phyloP scores from a whole-genome alignment of 2,888 invertebrate species.

The Tiliacea aurago region DNA sequence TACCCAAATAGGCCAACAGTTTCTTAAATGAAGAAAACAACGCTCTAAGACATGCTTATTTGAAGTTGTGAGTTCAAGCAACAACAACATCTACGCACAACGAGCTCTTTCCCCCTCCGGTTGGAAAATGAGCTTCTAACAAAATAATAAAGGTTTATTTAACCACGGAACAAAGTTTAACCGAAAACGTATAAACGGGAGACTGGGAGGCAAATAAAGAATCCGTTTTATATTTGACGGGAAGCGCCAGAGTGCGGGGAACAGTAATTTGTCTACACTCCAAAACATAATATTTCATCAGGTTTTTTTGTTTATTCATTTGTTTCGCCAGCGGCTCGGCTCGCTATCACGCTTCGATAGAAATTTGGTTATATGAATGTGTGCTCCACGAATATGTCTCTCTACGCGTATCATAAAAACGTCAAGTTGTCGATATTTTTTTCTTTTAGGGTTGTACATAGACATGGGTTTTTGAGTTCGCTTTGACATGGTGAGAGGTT shows the following conservation, averaged over 20 bases:
- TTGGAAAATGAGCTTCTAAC: conserved; percentile 68
- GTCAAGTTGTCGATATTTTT: conserved; percentile 50
- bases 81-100: conserved; percentile 30
- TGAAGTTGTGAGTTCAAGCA: conserved; percentile 6
- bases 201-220: conserved; percentile 65
- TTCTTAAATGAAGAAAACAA: conserved; percentile 11
- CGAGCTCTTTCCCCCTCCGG: conserved; percentile 47
- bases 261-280: conserved; percentile 66
- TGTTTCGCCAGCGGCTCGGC: conserved; percentile 57
- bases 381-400: conserved; percentile 48
- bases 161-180: conserved; percentile 66
- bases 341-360: conserved; percentile 67
- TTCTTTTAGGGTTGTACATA: conserved; percentile 32
- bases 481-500: conserved; percentile 48
- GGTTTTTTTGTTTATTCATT: conserved; percentile 64
- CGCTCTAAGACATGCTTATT: conserved; percentile 6
- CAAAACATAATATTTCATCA: conserved; percentile 69
- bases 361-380: conserved; percentile 59
- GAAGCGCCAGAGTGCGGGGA: conserved; percentile 55
- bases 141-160: conserved; percentile 72
- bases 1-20: not conserved
- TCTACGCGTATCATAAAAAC: conserved; percentile 54
- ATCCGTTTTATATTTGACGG: conserved; percentile 68
- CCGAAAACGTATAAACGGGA: conserved; percentile 65
- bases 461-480: conserved; percentile 44